Base-by-base conservation (phyloP, 1,140 invertebrate species). In the Drosophila jambulina region DNA sequence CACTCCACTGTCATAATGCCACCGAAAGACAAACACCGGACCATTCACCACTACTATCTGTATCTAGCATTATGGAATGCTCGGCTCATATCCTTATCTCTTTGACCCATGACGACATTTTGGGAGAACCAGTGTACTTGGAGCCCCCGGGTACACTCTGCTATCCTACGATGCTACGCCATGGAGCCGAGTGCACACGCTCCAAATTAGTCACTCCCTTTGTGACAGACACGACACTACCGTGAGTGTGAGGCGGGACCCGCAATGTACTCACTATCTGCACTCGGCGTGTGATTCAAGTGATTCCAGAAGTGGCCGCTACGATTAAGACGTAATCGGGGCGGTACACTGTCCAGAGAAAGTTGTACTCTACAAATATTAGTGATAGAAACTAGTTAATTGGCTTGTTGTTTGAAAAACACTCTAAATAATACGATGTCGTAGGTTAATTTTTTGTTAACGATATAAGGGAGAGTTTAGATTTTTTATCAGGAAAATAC, bases 71-170 rank as follows among this genome's bases (percentile, higher is more conserved):
- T 34, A 10, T 34, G 27, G 21, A 65, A 25, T 43, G 12, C 19
- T 21, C 27, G 21, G 3, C 27, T 29, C 42, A 32, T 32, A 49
- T 60, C 9, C 12, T 13, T 40, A 61, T 61, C 19, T 61, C 13
- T 19, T 17, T 68, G 34, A 48, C 45, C 45, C 60, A 68, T 70
- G 67, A 69, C 67, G 46, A 69, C 36, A 67, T 51, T 21, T 43
- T n/a, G 25, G 13, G 36, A 7, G 23, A 19, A 32, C 27, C 27
- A 27, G 21, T 34, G 9, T 40, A 42, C 34, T n/a, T 23, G 34
- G 19, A 15, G 19, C 36, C 4, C 6, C 34, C 10, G n/a, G 5
- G 27, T 53, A 32, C 49, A 40, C 36, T 10, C 21, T 5, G 49
- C 21, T 56, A 19, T 63, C 53, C 61, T 23, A 42, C 34, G 34